Percentiles rank a stretch among this genome's conserved stretches.
Evolutionary conservation across 2,888 invertebrate genomes (phyloP).

Genomic region (Cheilosia impressa): DNA sequence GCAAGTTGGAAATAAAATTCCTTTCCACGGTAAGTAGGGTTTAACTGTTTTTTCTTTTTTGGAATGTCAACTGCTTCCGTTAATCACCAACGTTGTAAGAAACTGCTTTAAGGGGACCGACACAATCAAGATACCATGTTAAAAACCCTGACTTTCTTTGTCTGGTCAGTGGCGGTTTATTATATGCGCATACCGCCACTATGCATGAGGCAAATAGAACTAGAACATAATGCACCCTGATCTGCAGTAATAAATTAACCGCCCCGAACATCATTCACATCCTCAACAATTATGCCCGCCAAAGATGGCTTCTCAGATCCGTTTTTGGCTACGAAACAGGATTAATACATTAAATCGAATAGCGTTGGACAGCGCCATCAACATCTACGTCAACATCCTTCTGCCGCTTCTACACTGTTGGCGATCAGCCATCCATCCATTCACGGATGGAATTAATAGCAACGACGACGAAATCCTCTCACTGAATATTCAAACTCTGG

Average conservation of each 20-base stretch:
- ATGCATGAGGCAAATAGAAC: too few species aligned
- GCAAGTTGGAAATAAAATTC: too few species aligned
- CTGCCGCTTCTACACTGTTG: constrained; percentile 5
- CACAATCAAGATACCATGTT: too few species aligned
- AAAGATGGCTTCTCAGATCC: constrained; percentile 22
- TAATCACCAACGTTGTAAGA: too few species aligned
- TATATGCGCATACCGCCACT: too few species aligned
- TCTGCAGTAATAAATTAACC: constrained; percentile 37
- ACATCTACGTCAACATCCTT: constrained; percentile 8
- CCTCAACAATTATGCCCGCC: constrained; percentile 3
- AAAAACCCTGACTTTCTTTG: too few species aligned
- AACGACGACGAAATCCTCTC: constrained; percentile 13
- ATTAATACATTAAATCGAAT: constrained; percentile 39
- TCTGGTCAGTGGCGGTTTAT: not conserved
- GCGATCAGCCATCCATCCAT: constrained; percentile 45
- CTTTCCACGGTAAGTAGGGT: too few species aligned
- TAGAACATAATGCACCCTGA: not conserved
- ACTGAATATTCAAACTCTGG: constrained; percentile 19
- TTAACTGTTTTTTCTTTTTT: too few species aligned
- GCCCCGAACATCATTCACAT: constrained; percentile 15
- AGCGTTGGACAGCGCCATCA: constrained; percentile 24
- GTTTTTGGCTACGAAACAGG: constrained; percentile 8
- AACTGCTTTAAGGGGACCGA: too few species aligned
- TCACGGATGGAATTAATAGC: constrained; percentile 42
- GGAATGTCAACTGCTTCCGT: too few species aligned